Evolutionary conservation across 1,140 invertebrate species (phyloP).

Genomic region (Leguminivora glycinivorella): DNA sequence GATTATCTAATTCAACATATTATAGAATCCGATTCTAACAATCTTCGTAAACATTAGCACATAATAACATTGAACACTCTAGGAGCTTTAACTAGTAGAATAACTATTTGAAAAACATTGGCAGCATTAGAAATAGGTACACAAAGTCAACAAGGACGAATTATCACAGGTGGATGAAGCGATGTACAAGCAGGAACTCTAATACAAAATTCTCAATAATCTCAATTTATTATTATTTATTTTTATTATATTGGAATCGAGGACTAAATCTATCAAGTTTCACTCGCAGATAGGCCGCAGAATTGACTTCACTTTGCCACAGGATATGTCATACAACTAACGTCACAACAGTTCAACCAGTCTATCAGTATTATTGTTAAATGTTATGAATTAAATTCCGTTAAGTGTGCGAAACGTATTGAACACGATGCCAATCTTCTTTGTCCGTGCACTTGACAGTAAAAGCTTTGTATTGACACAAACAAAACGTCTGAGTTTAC

Average conservation of each 20-base stretch:
- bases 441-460: slow-evolving; percentile 77
- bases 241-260: slow-evolving; percentile 44
- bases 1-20: slow-evolving; percentile 30
- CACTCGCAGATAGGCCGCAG: slow-evolving; percentile 52
- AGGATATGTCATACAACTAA: slow-evolving; percentile 61
- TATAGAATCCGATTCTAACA: slow-evolving; percentile 39
- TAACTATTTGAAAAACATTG: slow-evolving; percentile 50
- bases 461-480: slow-evolving; percentile 78
- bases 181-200: slow-evolving; percentile 73
- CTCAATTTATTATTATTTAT: slow-evolving; percentile 35
- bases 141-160: slow-evolving; percentile 54
- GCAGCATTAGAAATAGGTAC: slow-evolving; percentile 53
- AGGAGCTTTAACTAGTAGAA: slow-evolving; percentile 38
- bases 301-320: slow-evolving; percentile 68
- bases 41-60: slow-evolving; percentile 30
- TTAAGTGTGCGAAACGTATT: slow-evolving; percentile 49
- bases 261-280: slow-evolving; percentile 41
- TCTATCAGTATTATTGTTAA: slow-evolving; percentile 50
- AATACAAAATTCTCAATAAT: slow-evolving; percentile 52
- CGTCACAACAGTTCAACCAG: slow-evolving; percentile 48
- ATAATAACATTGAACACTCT: slow-evolving; percentile 53
- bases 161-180: slow-evolving; percentile 75
- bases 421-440: slow-evolving; percentile 60
- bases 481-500: slow-evolving; percentile 75
- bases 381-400: slow-evolving; percentile 52